phyloP scores from a whole-genome alignment of 2,888 invertebrate genomes.

The Stenodera caucasica region DNA sequence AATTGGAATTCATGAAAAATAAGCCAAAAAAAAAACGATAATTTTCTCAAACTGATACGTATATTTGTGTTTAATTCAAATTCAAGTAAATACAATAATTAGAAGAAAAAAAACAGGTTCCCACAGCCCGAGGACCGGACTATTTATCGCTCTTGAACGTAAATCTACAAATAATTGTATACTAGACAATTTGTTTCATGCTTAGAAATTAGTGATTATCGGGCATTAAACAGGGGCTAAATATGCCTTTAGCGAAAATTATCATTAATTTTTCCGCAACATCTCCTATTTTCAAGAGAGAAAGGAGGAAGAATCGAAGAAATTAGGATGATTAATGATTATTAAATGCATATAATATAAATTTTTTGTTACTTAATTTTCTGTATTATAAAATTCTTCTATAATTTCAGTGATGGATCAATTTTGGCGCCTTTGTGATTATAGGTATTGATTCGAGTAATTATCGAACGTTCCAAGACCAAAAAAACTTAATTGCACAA shows the following conservation, averaged over 20 bases:
- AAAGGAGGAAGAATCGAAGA: background rate
- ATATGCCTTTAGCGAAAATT: background rate
- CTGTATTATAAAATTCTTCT: no score
- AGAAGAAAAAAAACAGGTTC: conserved; percentile 34
- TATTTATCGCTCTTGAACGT: conserved; percentile 38
- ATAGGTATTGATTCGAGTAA: background rate
- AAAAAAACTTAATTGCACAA: background rate
- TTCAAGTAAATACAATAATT: conserved; percentile 24
- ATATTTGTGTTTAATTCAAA: no score
- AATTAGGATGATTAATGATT: background rate
- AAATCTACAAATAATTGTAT: conserved; percentile 43
- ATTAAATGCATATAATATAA: no score
- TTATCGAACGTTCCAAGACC: background rate
- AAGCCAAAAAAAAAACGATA: no score
- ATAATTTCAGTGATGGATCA: background rate
- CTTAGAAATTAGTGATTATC: background rate
- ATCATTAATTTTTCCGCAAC: background rate
- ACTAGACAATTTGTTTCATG: conserved; percentile 13
- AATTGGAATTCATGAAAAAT: no score
- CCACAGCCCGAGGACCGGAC: conserved; percentile 37
- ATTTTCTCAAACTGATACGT: conserved; percentile 6
- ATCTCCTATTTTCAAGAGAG: background rate
- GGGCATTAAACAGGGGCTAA: background rate
- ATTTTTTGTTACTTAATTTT: no score
- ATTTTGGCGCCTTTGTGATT: background rate